Evolutionary conservation across 1,140 invertebrate species (phyloP).

Genomic region (Drosophila navojoa): DNA sequence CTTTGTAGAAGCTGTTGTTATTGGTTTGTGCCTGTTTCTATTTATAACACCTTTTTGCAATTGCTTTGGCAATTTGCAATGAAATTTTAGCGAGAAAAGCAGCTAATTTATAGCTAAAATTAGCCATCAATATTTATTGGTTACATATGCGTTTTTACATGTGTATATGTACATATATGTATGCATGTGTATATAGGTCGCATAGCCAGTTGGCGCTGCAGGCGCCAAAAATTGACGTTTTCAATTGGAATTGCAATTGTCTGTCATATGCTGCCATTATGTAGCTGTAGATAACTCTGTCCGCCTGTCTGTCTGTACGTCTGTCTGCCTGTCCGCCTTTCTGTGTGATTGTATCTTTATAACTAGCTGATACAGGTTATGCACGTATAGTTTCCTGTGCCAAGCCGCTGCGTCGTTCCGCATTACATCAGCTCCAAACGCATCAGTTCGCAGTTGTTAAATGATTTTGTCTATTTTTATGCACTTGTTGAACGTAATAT

Average conservation of each 20-base stretch:
- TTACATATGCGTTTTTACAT: not conserved
- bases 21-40: slow-evolving; percentile 12
- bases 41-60: slow-evolving; percentile 26
- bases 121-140: slow-evolving; percentile 4
- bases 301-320: not conserved
- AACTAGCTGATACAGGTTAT: slow-evolving; percentile 41
- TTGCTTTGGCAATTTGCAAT: slow-evolving; percentile 34
- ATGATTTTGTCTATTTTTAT: slow-evolving; percentile 3
- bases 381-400: slow-evolving; percentile 31
- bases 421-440: slow-evolving; percentile 43
- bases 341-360: slow-evolving; percentile 15
- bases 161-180: not conserved
- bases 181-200: slow-evolving; percentile 18
- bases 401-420: slow-evolving; percentile 21
- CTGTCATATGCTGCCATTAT: not conserved
- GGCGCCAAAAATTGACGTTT: slow-evolving; percentile 15
- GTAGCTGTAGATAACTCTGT: not conserved
- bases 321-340: not conserved
- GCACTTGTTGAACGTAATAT: not conserved
- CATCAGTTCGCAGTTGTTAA: slow-evolving; percentile 29
- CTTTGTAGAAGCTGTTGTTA: slow-evolving; percentile 1
- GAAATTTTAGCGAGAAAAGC: slow-evolving; percentile 8
- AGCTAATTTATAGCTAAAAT: slow-evolving; percentile 9
- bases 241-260: not conserved
- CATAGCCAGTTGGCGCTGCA: not conserved